Evolutionary conservation across 1,140 invertebrate species (phyloP).

Genomic region (Ceratosolen solmsi): DNA sequence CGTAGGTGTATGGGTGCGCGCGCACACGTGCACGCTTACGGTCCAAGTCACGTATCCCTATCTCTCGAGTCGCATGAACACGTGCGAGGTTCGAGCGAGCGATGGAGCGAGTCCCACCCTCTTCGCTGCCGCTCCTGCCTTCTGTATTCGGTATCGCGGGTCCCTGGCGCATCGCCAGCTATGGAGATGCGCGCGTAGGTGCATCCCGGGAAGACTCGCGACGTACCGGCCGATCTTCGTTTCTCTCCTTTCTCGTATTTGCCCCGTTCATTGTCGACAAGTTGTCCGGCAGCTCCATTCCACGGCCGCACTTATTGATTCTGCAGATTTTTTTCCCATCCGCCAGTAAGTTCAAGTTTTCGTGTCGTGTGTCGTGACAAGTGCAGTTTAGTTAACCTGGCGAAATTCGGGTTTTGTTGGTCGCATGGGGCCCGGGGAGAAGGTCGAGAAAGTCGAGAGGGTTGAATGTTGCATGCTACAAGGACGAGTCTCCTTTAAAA

Average conservation of each 20-base stretch:
- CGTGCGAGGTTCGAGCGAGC: neutral
- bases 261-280: neutral
- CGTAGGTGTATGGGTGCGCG: too few species aligned
- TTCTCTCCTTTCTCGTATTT: neutral
- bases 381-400: too few species aligned
- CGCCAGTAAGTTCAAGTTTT: too few species aligned
- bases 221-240: neutral
- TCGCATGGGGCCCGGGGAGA: too few species aligned
- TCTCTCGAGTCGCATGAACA: neutral
- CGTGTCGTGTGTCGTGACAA: too few species aligned
- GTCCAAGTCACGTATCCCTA: too few species aligned
- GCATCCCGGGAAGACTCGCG: neutral
- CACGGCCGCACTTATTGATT: neutral
- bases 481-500: too few species aligned
- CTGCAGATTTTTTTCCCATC: neutral
- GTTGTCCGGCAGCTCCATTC: too few species aligned
- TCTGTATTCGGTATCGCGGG: neutral
- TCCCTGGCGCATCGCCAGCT: neutral
- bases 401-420: too few species aligned
- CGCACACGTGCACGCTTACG: too few species aligned
- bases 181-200: conserved; percentile 10
- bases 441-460: too few species aligned
- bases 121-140: neutral
- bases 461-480: too few species aligned
- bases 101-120: neutral